Base-by-base conservation (phyloP, 92 coral and sea anemone genomes). In the Zoanthus sansibaricus region DNA sequence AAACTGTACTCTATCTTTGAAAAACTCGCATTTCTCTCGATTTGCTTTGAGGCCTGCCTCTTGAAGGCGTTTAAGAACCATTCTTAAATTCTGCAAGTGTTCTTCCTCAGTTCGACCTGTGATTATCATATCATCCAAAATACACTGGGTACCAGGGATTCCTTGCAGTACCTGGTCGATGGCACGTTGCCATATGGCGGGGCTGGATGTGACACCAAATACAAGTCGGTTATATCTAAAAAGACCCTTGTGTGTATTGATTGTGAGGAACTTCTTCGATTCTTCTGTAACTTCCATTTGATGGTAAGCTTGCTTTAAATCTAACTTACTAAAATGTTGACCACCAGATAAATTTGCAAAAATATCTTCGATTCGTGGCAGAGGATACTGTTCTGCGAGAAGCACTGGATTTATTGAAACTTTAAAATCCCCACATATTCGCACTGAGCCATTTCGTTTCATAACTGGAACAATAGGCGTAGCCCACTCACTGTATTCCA, bases 231-330 rank as follows among this genome's bases (percentile, higher is more conserved):
- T 89, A 67, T 93, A 91, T 64, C 77, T 82, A 67, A 76, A 93
- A 5, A 88, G 89, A 1, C 94, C 96, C 83, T 86, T 93, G 86
- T 77, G 94, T 2, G 96, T 91, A 31, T 83, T 86, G 31, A 93
- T 91, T 2, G 93, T 90, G 31, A 90, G 69, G 56, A 61, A 76
- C 61, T 86, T 76, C 64, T 83, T 89, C 45, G 92, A 84, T 56
- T 90, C 86, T 77, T 90, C 92, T 17, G 87, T 78, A 9, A 90
- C 80, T 55, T 87, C 42, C 42, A 37, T 37, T 37, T 37, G 42
- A 37, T 37, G 42, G 42, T 37, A 37, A 37, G 42, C 42, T 37
- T 37, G 42, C 42, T 37, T 37, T 37, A 37, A 37, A 37, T 37
- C 42, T 37, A 37, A 37, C 42, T 37, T 37, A 37, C 42, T 37